Evolutionary conservation across 2,797 vertebrate species (phyloP).

Genomic region (Lepilemur septentrionalis): DNA sequence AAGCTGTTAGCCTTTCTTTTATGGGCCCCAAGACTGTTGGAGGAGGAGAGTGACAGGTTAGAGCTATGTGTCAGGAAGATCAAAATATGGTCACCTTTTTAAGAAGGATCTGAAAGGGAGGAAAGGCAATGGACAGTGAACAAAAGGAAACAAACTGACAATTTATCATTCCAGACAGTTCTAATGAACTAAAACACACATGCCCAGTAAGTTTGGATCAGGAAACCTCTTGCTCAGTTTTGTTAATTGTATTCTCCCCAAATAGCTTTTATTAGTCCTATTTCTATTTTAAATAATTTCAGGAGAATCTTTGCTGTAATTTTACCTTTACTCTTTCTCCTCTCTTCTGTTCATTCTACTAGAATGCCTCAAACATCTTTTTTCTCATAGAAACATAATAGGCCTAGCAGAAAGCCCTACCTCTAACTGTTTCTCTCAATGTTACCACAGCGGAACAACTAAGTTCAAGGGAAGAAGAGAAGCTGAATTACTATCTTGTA

Average conservation of each 20-base stretch:
- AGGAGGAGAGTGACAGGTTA: background rate
- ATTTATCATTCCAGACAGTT: background rate
- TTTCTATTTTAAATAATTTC: background rate
- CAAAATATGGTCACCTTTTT: background rate
- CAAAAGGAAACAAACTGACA: background rate
- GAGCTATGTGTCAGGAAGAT: background rate
- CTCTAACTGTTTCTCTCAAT: background rate
- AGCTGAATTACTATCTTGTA: background rate
- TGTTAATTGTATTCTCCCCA: background rate
- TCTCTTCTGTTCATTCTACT: background rate
- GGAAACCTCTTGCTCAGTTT: background rate
- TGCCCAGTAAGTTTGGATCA: background rate
- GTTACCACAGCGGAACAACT: background rate
- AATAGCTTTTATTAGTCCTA: background rate
- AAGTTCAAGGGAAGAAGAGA: background rate
- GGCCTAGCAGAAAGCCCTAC: background rate
- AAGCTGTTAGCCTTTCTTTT: background rate
- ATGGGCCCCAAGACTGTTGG: background rate
- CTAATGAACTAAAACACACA: background rate
- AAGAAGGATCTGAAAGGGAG: background rate
- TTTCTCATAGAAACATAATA: background rate
- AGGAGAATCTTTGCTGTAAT: background rate
- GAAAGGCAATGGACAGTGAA: background rate
- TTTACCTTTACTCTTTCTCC: background rate
- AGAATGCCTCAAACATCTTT: background rate